Evolutionary conservation across 2,797 vertebrate species (phyloP), one percentile per base, ranked within the genome.

Genomic region (Columba guinea): DNA sequence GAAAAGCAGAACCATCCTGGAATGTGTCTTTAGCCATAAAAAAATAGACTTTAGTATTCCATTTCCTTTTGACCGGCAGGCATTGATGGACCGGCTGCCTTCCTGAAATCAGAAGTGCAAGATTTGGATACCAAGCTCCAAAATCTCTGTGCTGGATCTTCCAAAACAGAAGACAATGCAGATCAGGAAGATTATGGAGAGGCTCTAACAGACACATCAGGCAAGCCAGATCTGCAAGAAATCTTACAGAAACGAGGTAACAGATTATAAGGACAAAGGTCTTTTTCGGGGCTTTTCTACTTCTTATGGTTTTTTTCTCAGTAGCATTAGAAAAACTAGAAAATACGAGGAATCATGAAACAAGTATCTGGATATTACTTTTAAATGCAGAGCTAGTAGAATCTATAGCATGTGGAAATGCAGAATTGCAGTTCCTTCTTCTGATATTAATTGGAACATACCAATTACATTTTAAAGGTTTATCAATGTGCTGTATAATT

Each of bases 41-140:
- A 46, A 48, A 69, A 7, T 18, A 48, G n/a, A 24, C 44, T 64
- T 62, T 11, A 71, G 41, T 58, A 18, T 81, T 84, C 30, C 76
- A 21, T 75, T 94, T 89, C 15, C 17, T 79, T 70, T 60, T 76
- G 70, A 24, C 24, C 32, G 88, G 41, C 82, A 99, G 99, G 99
- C 64, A 99, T 99, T 52, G 99, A 99, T 41, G 99, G 99, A 20
- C 99, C 99, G 7, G 99, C 98, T 64, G 98, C 98, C 23, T 98
- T 98, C 88, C 92, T 99, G 87, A 98, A 97, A 75, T 95, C 98
- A 13, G 99, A 99, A 65, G 77, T 97, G 46, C 97, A 98, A 11
- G 98, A 99, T 84, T 67, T 97, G 73, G 98, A 97, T 64, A 96
- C 90, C 52, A 99, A 98, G 91, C 95, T 98, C 76, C 98, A 98